Conservation (phyloP, 2,113 vertebrate genomes). For the Phalacrocorax pelagicus region DNA sequence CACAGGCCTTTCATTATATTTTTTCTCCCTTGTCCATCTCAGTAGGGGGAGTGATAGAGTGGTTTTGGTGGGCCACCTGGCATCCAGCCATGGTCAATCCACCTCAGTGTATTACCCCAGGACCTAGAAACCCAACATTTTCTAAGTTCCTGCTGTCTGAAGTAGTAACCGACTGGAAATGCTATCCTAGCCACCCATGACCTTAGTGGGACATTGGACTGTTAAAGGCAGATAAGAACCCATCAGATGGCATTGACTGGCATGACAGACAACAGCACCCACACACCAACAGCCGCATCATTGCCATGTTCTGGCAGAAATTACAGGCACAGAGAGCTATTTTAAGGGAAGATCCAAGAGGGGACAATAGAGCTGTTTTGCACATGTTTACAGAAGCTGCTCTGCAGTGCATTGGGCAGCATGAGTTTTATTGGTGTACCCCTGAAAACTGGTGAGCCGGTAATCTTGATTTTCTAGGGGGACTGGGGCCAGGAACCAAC, state of each 20-base stretch:
- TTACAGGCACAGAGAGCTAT: not conserved
- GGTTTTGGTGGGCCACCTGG: too few relatives aligned
- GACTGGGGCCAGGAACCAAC: not conserved
- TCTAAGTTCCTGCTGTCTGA: not conserved
- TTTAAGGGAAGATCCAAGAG: not conserved
- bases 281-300: rapidly evolving
- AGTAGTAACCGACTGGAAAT: not conserved
- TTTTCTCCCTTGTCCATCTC: too few relatives aligned
- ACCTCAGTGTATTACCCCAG: not conserved
- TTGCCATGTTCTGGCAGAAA: not conserved
- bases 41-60: too few relatives aligned
- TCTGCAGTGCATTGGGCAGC: not conserved
- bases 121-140: not conserved
- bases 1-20: too few relatives aligned
- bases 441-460: not conserved
- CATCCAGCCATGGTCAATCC: too few relatives aligned
- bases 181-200: not conserved
- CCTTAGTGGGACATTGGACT: not conserved
- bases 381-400: not conserved
- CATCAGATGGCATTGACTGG: not conserved
- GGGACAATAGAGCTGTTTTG: not conserved
- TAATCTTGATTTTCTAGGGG: not conserved
- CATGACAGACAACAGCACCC: not conserved
- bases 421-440: not conserved
- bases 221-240: not conserved